These are phyloP conservation scores for Danio albolineatus DNA, from an alignment of 2,797 vertebrate genomes.

Conservation along the genomic window DNA sequence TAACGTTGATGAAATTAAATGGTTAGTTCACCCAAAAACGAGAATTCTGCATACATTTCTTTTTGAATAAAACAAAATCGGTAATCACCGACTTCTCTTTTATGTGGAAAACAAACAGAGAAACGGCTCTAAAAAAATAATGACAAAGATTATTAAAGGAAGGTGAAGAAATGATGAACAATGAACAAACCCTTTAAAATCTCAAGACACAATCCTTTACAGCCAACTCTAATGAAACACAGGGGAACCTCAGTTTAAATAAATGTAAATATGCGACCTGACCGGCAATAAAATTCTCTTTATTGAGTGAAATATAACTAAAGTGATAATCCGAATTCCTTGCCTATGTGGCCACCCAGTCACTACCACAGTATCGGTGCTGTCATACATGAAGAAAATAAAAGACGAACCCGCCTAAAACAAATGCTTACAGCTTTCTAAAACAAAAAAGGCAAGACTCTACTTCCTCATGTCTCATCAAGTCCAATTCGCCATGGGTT, in stretches of 20 bases:
- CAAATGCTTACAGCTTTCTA: not conserved
- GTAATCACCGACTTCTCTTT: not conserved
- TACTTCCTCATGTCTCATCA: conserved; percentile 20
- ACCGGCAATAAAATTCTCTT: not conserved
- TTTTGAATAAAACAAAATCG: not conserved
- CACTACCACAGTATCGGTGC: not conserved
- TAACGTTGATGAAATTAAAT: not conserved
- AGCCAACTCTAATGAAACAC: not conserved
- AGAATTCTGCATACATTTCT: not conserved
- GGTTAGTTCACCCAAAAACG: not conserved
- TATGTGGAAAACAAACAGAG: too few relatives aligned
- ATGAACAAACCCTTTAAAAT: not conserved
- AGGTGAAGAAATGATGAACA: not conserved
- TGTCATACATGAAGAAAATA: not conserved
- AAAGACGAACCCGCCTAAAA: conserved; percentile 21
- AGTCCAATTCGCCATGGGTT: conserved; percentile 39
- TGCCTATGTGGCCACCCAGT: not conserved
- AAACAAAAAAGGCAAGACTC: not conserved
- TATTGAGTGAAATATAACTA: not conserved
- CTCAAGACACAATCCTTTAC: not conserved
- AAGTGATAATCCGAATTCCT: not conserved
- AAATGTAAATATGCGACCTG: not conserved
- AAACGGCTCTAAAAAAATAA: too few relatives aligned
- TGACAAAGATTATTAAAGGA: too few relatives aligned
- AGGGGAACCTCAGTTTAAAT: not conserved